These are phyloP conservation scores for Cheiracanthium punctorium DNA, from an alignment of 2,888 invertebrate species.

Conservation along the genomic window DNA sequence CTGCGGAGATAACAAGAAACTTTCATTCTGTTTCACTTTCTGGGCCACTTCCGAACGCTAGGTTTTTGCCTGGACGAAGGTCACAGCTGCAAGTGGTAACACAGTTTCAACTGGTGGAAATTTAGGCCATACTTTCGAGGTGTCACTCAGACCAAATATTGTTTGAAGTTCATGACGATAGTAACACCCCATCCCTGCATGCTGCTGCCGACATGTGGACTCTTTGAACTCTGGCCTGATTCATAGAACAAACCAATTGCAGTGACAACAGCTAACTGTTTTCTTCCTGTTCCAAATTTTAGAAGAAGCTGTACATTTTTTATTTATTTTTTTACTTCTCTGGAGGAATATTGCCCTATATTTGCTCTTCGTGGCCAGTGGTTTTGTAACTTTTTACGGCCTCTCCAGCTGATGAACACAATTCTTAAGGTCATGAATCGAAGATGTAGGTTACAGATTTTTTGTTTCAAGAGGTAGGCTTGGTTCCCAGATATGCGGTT, in stretches of 20 bases:
- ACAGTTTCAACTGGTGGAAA: background rate
- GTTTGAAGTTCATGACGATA: background rate
- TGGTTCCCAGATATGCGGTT: too few species aligned
- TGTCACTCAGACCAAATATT: background rate
- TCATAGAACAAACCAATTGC: background rate
- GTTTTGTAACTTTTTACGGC: background rate
- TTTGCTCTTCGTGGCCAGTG: background rate
- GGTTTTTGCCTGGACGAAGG: background rate
- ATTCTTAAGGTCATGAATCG: background rate
- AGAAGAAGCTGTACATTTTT: background rate
- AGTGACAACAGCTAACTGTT: background rate
- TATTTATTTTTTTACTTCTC: background rate
- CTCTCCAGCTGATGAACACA: background rate
- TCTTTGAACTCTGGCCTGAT: background rate
- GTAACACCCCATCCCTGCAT: background rate
- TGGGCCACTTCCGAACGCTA: background rate
- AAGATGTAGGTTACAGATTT: background rate
- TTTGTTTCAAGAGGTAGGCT: too few species aligned
- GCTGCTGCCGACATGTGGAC: background rate
- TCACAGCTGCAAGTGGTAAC: background rate
- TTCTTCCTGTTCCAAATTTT: slow-evolving; percentile 15
- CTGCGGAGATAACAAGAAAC: too few species aligned
- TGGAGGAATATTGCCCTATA: background rate
- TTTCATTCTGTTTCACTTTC: background rate
- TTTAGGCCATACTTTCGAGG: background rate